Conservation (phyloP, 2,113 vertebrate species). For the Menidia beryllina region DNA sequence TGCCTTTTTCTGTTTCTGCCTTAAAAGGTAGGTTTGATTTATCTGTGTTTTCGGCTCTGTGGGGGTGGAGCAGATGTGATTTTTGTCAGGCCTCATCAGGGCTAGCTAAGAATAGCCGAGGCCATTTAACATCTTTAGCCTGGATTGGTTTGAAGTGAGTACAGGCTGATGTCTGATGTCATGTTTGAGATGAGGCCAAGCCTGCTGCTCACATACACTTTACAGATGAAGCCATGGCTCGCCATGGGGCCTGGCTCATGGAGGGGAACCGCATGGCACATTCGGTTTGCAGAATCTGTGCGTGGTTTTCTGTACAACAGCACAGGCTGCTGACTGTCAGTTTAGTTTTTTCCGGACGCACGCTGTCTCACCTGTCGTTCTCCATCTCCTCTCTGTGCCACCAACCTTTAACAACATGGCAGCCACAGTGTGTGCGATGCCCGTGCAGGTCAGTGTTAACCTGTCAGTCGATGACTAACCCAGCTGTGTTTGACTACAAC, state of each 20-base stretch:
- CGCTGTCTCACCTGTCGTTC: conserved; percentile 20
- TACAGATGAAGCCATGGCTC: not conserved
- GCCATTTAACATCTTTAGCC: conserved; percentile 40
- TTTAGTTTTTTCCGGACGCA: conserved; percentile 23
- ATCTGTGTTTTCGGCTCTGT: conserved; percentile 45
- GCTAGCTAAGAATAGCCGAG: conserved; percentile 63
- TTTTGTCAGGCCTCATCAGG: conserved; percentile 56
- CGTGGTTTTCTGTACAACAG: not conserved
- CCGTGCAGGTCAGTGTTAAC: conserved; percentile 31
- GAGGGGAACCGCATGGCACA: not conserved
- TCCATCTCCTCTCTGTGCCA: conserved; percentile 7
- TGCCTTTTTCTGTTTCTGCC: conserved; percentile 51
- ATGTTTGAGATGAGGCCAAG: conserved; percentile 22
- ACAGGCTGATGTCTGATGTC: conserved; percentile 18
- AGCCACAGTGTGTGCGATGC: conserved; percentile 1
- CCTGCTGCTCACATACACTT: not conserved
- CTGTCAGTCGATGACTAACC: conserved; percentile 44
- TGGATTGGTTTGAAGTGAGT: conserved; percentile 37
- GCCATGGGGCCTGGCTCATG: not conserved
- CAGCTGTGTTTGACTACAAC: conserved; percentile 1
- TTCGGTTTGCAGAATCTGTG: not conserved
- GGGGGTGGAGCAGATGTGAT: conserved; percentile 59
- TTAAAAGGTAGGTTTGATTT: conserved; percentile 71
- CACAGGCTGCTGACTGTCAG: conserved; percentile 17
- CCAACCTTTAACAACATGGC: conserved; percentile 17